These are phyloP conservation scores for Drosophila tsacasi DNA, from an alignment of 1,140 invertebrate genomes.

Conservation along the genomic window DNA sequence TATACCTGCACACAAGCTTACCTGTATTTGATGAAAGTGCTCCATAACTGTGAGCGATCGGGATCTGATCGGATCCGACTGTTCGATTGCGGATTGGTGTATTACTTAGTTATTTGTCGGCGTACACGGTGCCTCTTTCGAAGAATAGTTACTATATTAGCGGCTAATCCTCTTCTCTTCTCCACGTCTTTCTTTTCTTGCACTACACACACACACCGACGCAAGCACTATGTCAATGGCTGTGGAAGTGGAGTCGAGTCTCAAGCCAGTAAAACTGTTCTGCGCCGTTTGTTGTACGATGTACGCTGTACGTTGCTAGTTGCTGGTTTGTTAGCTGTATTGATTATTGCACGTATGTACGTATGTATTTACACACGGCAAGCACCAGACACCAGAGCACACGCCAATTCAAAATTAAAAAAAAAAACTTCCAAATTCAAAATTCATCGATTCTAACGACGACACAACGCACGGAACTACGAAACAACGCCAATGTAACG, in stretches of 20 bases:
- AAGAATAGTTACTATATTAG: conserved; percentile 25
- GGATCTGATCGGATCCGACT: conserved; percentile 28
- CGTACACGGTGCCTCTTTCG: not conserved
- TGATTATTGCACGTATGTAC: conserved; percentile 67
- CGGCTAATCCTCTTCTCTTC: conserved; percentile 12
- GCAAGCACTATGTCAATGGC: conserved; percentile 49
- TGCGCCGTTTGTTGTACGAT: conserved; percentile 56
- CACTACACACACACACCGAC: conserved; percentile 61
- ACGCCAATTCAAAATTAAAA: conserved; percentile 41
- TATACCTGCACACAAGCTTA: conserved; percentile 71
- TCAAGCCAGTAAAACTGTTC: conserved; percentile 60
- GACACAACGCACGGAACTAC: conserved; percentile 51
- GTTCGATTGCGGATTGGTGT: conserved; percentile 13
- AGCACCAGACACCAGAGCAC: conserved; percentile 35
- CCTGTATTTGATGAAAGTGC: conserved; percentile 85
- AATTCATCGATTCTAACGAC: conserved; percentile 30
- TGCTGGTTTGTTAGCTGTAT: conserved; percentile 42
- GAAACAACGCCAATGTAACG: conserved; percentile 25
- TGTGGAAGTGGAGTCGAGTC: conserved; percentile 42
- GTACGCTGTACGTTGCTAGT: conserved; percentile 30
- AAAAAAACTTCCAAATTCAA: conserved; percentile 9
- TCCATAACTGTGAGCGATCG: conserved; percentile 65
- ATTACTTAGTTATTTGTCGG: conserved; percentile 9
- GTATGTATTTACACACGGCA: conserved; percentile 29
- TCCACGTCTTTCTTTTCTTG: conserved; percentile 27